Evolutionary conservation across 2,797 vertebrate species (phyloP), one percentile per base, ranked within the genome.

Genomic region (Meriones psammophilus): DNA sequence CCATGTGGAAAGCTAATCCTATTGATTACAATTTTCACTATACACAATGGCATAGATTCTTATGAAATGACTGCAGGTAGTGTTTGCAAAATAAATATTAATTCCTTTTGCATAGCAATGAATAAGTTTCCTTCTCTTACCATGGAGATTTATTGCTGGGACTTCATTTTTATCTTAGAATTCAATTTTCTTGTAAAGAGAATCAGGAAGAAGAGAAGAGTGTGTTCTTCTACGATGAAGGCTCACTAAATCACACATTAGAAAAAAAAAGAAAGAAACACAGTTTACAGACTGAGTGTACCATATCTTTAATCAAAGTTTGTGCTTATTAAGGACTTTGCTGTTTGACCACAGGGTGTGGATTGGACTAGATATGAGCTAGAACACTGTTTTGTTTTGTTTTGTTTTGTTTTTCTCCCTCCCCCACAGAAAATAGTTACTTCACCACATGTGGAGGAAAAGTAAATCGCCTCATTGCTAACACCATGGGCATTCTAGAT

Each of bases 111-210:
- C n/a, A 14, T 62, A 88, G 76, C 22, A 76, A 33, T 22, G 3
- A 22, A 24, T 56, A 58, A 3, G 62, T 78, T 93, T 89, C 74
- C 69, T 92, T 92, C 28, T 87, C 50, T 62, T 95, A 10, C 8
- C 89, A 54, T 60, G 6, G 7, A 50, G 22, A 74, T 66, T 85
- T 76, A 86, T 78, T 94, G 22, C 42, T 93, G 9, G 22, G 28
- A 71, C 58, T 46, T 58, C 12, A 28, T 88, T 50, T 83, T 78
- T 66, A 50, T 66, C 87, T 33, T 71, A 62, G 73, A 36, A 83
- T 81, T n/a, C 18, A 39, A 62, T 77, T 96, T 94, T 96, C 28
- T 39, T 77, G 33, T 24, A 76, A 94, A 80, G 36, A 94, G 13
- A 94, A 76, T 36, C 33, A 92, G 36, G 74, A 91, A 80, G 64